Evolutionary conservation across 2,113 vertebrate genomes (phyloP).

Genomic region (Hystrix cristata): DNA sequence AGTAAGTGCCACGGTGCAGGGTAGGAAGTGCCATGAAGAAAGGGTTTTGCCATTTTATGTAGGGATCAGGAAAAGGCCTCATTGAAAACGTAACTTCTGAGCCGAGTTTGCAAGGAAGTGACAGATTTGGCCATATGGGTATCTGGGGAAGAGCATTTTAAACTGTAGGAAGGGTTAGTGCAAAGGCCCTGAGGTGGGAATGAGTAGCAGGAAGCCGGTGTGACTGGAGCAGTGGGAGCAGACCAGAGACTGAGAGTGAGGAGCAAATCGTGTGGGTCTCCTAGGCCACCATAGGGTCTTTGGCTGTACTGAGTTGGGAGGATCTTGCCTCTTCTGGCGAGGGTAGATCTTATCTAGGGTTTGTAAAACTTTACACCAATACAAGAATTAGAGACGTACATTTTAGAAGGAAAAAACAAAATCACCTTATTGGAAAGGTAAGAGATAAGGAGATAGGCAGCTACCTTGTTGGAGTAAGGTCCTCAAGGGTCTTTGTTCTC

Average conservation of each 20-base stretch:
- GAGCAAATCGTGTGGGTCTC: fast-evolving
- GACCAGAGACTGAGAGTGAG: fast-evolving
- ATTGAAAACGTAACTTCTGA: background rate
- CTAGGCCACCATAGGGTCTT: background rate
- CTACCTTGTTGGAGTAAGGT: background rate
- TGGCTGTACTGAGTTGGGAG: background rate
- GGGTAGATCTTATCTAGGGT: background rate
- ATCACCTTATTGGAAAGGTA: background rate
- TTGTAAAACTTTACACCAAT: background rate
- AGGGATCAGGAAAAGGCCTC: background rate
- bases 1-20: fast-evolving
- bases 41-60: too few species aligned
- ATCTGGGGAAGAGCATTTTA: background rate
- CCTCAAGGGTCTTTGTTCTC: background rate
- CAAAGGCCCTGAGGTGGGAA: background rate
- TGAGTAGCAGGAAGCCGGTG: background rate
- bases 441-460: background rate
- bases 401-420: background rate
- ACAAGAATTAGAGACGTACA: background rate
- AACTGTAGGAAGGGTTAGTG: background rate
- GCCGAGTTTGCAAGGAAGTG: background rate
- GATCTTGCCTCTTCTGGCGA: background rate
- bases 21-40: background rate
- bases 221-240: background rate
- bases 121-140: background rate